phyloP scores from a whole-genome alignment of 2,888 invertebrate genomes.

The Cantharis rufa region DNA sequence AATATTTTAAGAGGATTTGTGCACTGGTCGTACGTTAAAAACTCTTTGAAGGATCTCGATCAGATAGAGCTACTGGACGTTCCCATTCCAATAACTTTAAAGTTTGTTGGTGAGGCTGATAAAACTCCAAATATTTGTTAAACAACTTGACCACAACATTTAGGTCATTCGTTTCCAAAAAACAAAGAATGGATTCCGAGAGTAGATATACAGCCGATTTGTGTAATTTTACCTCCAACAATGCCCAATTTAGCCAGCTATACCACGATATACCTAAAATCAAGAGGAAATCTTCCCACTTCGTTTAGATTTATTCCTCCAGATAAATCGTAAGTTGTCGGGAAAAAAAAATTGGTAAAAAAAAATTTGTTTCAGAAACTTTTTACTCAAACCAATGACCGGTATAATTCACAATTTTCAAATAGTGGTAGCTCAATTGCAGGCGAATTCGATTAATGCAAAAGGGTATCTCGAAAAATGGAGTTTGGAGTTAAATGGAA shows the following conservation, averaged over 20 bases:
- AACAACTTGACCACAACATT: not conserved
- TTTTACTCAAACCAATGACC: conserved; percentile 55
- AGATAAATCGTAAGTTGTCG: conserved; percentile 44
- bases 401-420: conserved; percentile 52
- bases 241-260: conserved; percentile 42
- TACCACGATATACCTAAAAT: conserved; percentile 52
- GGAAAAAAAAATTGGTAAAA: too few relatives aligned
- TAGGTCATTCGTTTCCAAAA: conserved; percentile 46
- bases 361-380: conserved; percentile 42
- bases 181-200: conserved; percentile 43
- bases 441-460: conserved; percentile 41
- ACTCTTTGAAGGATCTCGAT: not conserved
- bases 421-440: conserved; percentile 52
- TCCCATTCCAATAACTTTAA: conserved; percentile 42
- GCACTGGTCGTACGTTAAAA: conserved; percentile 39
- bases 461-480: conserved; percentile 54
- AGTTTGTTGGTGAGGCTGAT: conserved; percentile 35
- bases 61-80: conserved; percentile 18
- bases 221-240: conserved; percentile 42
- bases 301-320: conserved; percentile 56
- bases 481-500: conserved; percentile 54
- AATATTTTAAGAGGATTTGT: conserved; percentile 46
- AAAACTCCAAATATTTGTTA: not conserved
- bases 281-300: conserved; percentile 52
- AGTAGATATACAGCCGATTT: conserved; percentile 40